Evolutionary conservation across 53 echinoderm and acorn worm genomes (phyloP).

Genomic region (Glandiceps talaboti): DNA sequence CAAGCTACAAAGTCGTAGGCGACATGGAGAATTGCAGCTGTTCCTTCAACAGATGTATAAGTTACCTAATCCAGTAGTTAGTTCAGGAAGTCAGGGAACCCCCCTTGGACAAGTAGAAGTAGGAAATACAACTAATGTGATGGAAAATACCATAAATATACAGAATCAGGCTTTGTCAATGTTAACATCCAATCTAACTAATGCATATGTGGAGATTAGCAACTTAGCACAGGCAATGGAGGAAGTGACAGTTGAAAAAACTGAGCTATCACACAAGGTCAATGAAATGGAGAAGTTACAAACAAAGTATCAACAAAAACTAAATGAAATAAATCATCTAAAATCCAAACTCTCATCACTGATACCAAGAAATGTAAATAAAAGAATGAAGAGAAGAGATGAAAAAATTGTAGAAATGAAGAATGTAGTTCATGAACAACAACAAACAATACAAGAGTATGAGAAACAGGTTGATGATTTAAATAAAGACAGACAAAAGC

Average conservation of each 20-base stretch:
- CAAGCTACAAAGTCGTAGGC: neutral
- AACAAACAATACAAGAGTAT: neutral
- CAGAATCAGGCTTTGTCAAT: neutral
- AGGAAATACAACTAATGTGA: neutral
- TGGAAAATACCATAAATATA: no score
- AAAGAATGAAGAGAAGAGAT: neutral
- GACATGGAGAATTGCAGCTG: neutral
- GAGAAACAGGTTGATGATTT: neutral
- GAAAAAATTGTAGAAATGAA: neutral
- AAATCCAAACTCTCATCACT: neutral
- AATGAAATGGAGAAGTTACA: neutral
- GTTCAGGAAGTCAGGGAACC: neutral
- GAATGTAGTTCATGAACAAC: neutral
- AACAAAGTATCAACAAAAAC: neutral
- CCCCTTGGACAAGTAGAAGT: neutral
- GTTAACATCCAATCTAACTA: neutral
- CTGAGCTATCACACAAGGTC: neutral
- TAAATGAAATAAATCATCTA: neutral
- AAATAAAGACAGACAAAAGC: neutral
- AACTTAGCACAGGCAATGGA: neutral
- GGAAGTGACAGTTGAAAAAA: neutral
- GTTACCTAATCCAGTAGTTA: neutral
- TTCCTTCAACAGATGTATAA: neutral
- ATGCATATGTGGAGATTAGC: neutral
- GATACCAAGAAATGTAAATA: neutral